A percentile compares a stretch with the other conserved stretches of the same genome.
Evolutionary conservation across 2,797 vertebrate species (phyloP).

Genomic region (Distichodus sexfasciatus): DNA sequence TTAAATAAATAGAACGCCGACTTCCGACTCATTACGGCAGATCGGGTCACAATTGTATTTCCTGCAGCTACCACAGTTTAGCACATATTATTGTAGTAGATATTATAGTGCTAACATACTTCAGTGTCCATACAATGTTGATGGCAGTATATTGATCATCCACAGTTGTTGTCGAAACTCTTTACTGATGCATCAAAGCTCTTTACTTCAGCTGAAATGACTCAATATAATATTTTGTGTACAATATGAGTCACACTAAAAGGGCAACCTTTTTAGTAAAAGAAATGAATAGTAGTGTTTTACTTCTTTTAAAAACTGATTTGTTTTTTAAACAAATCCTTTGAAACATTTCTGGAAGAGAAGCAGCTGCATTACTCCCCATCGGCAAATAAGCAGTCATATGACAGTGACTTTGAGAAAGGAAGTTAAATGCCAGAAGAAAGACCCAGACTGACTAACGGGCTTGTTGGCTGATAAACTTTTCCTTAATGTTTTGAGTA

Average conservation of each 20-base stretch:
- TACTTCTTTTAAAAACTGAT: no score
- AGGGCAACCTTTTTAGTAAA: neutral
- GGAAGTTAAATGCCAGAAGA: constrained; percentile 7
- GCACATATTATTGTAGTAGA: no score
- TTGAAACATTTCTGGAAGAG: no score
- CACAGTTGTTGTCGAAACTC: neutral
- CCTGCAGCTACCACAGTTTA: no score
- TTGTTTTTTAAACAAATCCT: no score
- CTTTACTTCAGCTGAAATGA: neutral
- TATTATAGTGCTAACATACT: no score
- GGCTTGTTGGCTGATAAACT: neutral
- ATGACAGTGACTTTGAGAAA: constrained; percentile 4
- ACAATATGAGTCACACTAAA: neutral
- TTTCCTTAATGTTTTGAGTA: neutral
- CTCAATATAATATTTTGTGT: neutral
- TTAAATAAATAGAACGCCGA: no score
- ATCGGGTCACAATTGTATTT: no score
- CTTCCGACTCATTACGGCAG: no score
- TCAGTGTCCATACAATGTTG: no score
- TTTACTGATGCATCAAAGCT: neutral
- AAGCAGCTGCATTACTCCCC: neutral
- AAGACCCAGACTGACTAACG: neutral
- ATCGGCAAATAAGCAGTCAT: constrained; percentile 1
- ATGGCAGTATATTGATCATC: no score
- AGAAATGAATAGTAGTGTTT: neutral